Conservation (phyloP, 2,888 invertebrate species). For the Thecophora atra region DNA sequence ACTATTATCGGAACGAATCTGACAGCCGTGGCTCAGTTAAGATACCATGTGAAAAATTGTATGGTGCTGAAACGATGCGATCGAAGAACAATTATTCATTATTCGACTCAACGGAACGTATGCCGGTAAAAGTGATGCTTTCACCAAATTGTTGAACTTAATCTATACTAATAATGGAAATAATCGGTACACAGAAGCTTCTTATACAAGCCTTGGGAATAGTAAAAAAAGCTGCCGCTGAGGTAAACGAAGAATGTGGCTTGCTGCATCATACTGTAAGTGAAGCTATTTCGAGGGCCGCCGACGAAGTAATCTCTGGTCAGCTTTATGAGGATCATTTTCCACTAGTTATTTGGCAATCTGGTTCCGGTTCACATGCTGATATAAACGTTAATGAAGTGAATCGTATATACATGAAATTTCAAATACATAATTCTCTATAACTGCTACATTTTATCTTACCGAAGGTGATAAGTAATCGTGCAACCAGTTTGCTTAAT, state of each 20-base stretch:
- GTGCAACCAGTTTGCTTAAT: slow-evolving; percentile 88
- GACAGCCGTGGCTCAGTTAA: slow-evolving; percentile 97
- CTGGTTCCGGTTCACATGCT: slow-evolving; percentile 97
- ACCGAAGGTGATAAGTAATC: slow-evolving; percentile 81
- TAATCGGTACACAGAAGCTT: slow-evolving; percentile 75
- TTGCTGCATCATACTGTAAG: slow-evolving; percentile 87
- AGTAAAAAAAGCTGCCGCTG: slow-evolving; percentile 97
- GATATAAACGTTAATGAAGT: slow-evolving; percentile 99
- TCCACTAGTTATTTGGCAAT: slow-evolving; percentile 99
- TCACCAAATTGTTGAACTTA: background rate
- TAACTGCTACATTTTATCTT: background rate
- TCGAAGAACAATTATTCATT: slow-evolving; percentile 97
- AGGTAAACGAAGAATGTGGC: slow-evolving; percentile 93
- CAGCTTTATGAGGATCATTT: slow-evolving; percentile 94
- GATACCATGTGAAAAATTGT: slow-evolving; percentile 90
- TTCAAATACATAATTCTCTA: background rate
- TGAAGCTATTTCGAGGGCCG: slow-evolving; percentile 88
- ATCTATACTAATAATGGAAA: no score
- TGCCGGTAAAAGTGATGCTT: slow-evolving; percentile 80
- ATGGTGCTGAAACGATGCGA: slow-evolving; percentile 96
- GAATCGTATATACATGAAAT: background rate
- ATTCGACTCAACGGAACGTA: slow-evolving; percentile 89
- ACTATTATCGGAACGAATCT: slow-evolving; percentile 70
- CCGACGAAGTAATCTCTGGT: slow-evolving; percentile 94
- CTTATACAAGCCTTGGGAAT: slow-evolving; percentile 95